phyloP scores from a whole-genome alignment of 1,140 invertebrate species.

The Hestina assimilis region DNA sequence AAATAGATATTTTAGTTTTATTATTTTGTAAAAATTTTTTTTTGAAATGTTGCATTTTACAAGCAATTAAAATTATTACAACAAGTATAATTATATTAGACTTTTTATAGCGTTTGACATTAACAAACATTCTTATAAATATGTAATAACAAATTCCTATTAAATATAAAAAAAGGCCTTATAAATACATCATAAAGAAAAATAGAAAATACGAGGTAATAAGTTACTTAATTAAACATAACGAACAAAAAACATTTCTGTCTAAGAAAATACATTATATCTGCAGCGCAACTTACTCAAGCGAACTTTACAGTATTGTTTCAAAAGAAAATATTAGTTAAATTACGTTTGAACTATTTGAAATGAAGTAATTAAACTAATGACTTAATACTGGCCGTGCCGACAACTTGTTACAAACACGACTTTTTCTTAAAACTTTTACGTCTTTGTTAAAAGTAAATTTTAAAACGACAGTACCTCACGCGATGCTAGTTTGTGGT shows the following conservation, averaged over 20 bases:
- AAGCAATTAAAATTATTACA: no score
- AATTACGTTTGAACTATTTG: constrained; percentile 23
- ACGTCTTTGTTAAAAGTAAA: constrained; percentile 23
- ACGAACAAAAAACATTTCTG: background rate
- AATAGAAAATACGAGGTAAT: no score
- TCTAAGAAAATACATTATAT: constrained; percentile 6
- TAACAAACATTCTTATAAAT: no score
- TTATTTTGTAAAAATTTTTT: no score
- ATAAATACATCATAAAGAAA: no score
- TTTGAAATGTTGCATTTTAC: no score
- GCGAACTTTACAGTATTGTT: constrained; percentile 14
- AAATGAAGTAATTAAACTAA: constrained; percentile 26
- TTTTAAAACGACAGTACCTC: constrained; percentile 15
- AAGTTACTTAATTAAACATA: background rate
- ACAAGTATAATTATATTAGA: no score
- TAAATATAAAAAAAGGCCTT: no score
- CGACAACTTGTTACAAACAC: constrained; percentile 25
- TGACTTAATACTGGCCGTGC: constrained; percentile 21
- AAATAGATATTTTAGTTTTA: no score
- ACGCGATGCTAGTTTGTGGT: constrained; percentile 9
- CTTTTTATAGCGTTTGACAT: no score
- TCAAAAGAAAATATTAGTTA: constrained; percentile 22
- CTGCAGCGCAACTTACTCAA: constrained; percentile 6
- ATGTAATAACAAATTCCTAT: no score
- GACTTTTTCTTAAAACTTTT: constrained; percentile 25